Percentiles rank a stretch among this genome's conserved stretches.
phyloP scores from a whole-genome alignment of 2,113 vertebrate species.

The Cavia porcellus region DNA sequence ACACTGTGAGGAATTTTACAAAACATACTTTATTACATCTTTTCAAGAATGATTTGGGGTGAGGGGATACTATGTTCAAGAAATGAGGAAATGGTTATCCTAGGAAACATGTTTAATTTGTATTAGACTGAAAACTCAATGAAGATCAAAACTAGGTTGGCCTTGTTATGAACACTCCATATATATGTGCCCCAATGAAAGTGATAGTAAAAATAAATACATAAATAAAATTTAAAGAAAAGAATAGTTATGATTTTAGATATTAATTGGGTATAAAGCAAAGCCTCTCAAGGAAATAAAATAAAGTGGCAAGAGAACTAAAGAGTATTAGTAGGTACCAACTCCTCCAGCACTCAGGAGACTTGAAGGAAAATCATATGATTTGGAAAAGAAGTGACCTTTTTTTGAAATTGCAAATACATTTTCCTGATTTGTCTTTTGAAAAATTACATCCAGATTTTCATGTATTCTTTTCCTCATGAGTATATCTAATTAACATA shows the following conservation, averaged over 20 bases:
- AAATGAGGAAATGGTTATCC: not conserved
- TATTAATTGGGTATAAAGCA: not conserved
- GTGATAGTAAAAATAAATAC: not conserved
- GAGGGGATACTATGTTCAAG: not conserved
- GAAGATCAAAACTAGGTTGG: not conserved
- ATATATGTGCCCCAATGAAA: not conserved
- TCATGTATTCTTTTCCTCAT: not conserved
- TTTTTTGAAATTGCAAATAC: not conserved
- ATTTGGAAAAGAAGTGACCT: not conserved
- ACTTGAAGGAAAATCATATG: not conserved
- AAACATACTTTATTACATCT: not conserved
- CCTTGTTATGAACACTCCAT: not conserved
- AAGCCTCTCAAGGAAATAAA: not conserved
- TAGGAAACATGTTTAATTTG: not conserved
- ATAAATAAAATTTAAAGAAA: not conserved
- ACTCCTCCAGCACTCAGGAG: not conserved
- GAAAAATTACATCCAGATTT: conserved; percentile 38
- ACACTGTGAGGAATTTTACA: not conserved
- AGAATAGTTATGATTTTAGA: not conserved
- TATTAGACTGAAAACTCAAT: not conserved
- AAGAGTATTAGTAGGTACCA: not conserved
- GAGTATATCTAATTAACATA: not conserved
- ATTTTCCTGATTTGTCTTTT: conserved; percentile 44
- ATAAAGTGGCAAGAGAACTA: not conserved
- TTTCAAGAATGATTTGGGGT: not conserved